Percentiles rank a stretch among this genome's conserved stretches.
Conservation (phyloP, 2,113 vertebrate species). For the Rhinichthys klamathensis region DNA sequence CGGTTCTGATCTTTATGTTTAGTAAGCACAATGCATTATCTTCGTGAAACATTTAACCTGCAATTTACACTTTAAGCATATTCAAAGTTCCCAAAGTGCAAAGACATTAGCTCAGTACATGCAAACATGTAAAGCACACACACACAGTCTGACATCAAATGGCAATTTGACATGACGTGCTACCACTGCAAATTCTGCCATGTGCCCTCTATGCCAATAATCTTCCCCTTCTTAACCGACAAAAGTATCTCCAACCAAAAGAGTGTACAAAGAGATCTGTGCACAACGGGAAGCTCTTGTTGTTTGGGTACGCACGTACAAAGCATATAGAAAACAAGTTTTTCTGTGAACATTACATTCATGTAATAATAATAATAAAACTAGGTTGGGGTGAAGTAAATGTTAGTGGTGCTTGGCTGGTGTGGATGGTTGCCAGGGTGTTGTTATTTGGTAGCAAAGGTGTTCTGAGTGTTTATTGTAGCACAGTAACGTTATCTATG, state of each 20-base stretch:
- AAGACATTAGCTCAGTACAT: conserved; percentile 13
- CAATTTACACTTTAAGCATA: background rate
- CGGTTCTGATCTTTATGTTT: no score
- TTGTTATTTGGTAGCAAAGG: background rate
- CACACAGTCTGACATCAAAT: conserved; percentile 49
- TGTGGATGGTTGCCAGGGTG: no score
- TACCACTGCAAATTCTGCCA: conserved; percentile 46
- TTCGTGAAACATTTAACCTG: no score
- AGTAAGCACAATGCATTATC: no score
- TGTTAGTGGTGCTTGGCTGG: no score
- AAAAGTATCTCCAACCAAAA: background rate
- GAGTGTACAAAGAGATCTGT: background rate
- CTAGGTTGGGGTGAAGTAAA: no score
- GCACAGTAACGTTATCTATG: background rate
- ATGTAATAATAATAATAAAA: no score
- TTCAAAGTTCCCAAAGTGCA: background rate
- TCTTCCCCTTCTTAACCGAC: conserved; percentile 30
- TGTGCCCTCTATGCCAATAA: conserved; percentile 50
- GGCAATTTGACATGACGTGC: conserved; percentile 52
- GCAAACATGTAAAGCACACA: background rate
- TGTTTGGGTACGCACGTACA: no score
- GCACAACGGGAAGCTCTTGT: background rate
- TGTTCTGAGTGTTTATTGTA: background rate
- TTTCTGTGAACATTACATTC: no score
- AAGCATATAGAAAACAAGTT: no score